phyloP scores from a whole-genome alignment of 2,113 vertebrate species.

The Erinaceus europaeus region DNA sequence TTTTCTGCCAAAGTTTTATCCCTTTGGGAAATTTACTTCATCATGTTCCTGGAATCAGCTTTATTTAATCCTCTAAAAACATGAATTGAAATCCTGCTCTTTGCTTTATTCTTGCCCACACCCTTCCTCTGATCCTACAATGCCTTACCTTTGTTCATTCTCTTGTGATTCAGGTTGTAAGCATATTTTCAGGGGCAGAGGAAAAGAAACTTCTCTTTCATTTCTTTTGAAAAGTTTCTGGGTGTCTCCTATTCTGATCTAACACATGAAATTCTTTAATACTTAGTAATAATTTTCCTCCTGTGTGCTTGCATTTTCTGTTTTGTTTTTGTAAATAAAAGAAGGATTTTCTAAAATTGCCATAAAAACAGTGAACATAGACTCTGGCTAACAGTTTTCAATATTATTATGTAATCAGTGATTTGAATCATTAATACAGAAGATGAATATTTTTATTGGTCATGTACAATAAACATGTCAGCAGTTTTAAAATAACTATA shows the following conservation, averaged over 20 bases:
- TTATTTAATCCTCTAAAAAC: constrained; percentile 64
- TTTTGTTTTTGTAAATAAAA: constrained; percentile 37
- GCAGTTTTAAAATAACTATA: neutral
- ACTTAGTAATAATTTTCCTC: neutral
- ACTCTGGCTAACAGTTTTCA: neutral
- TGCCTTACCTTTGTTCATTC: neutral
- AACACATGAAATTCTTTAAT: neutral
- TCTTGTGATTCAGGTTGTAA: constrained; percentile 9
- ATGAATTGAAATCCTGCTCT: constrained; percentile 53
- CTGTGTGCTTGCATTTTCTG: neutral
- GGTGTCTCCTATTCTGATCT: neutral
- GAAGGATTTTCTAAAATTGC: neutral
- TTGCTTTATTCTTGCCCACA: neutral
- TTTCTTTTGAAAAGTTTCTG: constrained; percentile 6
- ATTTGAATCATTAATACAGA: neutral
- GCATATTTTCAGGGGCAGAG: neutral
- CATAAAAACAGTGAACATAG: neutral
- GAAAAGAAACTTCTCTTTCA: constrained; percentile 27
- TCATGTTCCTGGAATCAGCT: constrained; percentile 65
- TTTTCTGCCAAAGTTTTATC: constrained; percentile 67
- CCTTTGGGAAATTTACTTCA: constrained; percentile 75
- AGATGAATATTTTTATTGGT: neutral
- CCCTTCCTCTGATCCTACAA: neutral
- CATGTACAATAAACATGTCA: neutral
- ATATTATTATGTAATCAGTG: constrained; percentile 9